Conservation (phyloP, 2,797 vertebrate species). For the Chiroxiphia lanceolata region DNA sequence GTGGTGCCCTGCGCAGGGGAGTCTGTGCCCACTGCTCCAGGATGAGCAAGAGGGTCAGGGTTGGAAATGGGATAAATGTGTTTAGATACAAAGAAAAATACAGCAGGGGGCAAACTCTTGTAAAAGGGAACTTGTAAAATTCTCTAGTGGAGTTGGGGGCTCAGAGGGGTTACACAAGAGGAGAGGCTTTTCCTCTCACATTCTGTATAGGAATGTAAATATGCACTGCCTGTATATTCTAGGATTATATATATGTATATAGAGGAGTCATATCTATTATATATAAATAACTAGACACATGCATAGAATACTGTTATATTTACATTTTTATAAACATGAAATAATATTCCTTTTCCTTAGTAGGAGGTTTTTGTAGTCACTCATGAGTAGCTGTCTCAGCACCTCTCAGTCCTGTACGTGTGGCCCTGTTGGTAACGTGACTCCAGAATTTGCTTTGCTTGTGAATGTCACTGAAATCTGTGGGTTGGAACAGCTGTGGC, state of each 20-base stretch:
- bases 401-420: neutral
- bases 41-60: neutral
- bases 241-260: conserved; percentile 45
- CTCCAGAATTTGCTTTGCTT: neutral
- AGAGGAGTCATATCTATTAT: neutral
- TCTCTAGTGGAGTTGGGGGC: neutral
- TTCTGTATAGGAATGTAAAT: conserved; percentile 26
- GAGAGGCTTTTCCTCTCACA: neutral
- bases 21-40: neutral
- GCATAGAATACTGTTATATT: conserved; percentile 11
- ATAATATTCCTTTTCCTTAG: neutral
- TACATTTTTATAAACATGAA: conserved; percentile 53
- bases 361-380: neutral
- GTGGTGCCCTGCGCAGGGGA: neutral
- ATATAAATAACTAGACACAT: neutral
- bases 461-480: neutral
- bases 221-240: neutral
- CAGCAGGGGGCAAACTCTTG: neutral
- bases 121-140: neutral
- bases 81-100: neutral
- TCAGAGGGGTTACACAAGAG: neutral
- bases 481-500: neutral
- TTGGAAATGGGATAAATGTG: accelerated
- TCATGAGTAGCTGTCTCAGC: neutral
- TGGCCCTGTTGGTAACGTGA: neutral